Evolutionary conservation across 2,797 vertebrate genomes (phyloP), one percentile per base, ranked within the genome.

Genomic region (Furcifer pardalis): DNA sequence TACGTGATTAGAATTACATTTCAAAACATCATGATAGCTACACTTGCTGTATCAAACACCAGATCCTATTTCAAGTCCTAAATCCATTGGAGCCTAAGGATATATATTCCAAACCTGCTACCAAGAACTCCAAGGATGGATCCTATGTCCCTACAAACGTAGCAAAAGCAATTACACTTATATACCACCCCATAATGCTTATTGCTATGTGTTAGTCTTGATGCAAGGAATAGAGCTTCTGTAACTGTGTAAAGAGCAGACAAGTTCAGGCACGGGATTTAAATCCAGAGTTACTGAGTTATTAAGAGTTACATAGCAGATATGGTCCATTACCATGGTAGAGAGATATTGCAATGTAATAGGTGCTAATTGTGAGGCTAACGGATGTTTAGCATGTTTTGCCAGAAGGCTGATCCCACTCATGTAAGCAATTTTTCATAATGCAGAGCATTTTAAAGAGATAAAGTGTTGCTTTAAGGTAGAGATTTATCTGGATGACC

Each of bases 361-460:
- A 60, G 40, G 37, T 84, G 65, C 52, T 77, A 60, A 84, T 44
- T 77, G 63, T 69, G 10, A 42, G 17, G 52, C 23, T 77, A 69
- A 77, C 30, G 37, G 63, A 46, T 77, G 37, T 49, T 83, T 68
- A 68, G 52, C 46, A 56, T 76, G 56, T 56, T 83, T 35, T 66
- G 19, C 13, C 9, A 13, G 49, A 68, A 77, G n/a, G 1, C 19
- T 44, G 27, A 52, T 83, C 62, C 30, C 23, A 63, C 69, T 12
- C 65, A 40, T 21, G 68, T 77, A 49, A 66, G 25, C 8, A 9
- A 40, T 13, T 71, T 59, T 71, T 71, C 52, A n/a, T 44, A 12
- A 7, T 5, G 12, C 4, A 7, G 68, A 60, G 27, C 35, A n/a
- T n/a, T 81, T 60, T 44, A 72, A 81, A 72, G 27, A 15, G 25